Evolutionary conservation across 2,113 vertebrate species (phyloP), one percentile per base, ranked within the genome.

Genomic region (Esox niger): DNA sequence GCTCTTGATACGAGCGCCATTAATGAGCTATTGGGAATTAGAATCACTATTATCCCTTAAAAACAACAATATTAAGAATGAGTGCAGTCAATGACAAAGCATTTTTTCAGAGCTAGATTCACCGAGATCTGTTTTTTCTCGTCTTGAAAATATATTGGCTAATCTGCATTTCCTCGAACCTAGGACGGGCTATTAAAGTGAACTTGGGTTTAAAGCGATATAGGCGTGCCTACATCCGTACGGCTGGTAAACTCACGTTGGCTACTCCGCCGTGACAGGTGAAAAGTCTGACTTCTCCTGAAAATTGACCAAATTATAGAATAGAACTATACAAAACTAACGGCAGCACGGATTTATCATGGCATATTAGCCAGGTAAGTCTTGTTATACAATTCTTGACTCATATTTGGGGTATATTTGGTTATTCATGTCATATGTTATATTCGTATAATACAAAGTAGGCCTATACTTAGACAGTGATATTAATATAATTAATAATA

Each of bases 71-170:
- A 71, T 78, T 68, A 79, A 83, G 76, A 76, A 74, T 62, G 75
- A 75, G 59, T 57, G 3, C 65, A 79, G 52, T 76, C 57, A 74
- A 77, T 82, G 75, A 79, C 77, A 74, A 75, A 70, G 68, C 83
- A 66, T 86, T 83, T 82, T 76, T 68, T 69, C 78, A 76, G 77
- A 73, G 71, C 76, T 5, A 17, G 77, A 82, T 82, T 79, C 81
- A 82, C 83, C 21, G 31, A 68, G 68, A 68, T 59, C 66, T 73
- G 57, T 78, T 74, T 83, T 84, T 84, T 71, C 33, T n/a, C 46
- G 75, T 85, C 76, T 75, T 73, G 65, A 65, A 82, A 83, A 86
- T 84, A 82, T 26, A 84, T 83, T 38, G 31, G 29, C 64, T 65
- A 69, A 29, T 25, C 75, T 61, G 74, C 64, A 9, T 2, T 56